Conservation (phyloP, 2,797 vertebrate species). For the Enteromius fasciolatus region DNA sequence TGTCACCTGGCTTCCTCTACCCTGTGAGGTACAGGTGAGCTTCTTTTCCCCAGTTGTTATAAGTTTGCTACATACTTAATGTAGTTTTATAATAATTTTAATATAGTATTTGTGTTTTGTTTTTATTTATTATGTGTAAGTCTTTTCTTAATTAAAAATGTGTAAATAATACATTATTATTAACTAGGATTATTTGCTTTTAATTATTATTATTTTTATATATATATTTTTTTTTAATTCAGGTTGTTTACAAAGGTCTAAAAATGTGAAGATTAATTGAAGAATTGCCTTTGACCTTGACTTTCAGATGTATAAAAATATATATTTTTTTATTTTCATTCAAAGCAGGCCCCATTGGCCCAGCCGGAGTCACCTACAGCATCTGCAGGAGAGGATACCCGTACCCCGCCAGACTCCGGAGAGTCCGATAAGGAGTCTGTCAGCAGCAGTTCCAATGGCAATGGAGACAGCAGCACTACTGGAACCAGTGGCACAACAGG, state of each 20-base stretch:
- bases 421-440: constrained; percentile 97
- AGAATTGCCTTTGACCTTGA: background rate
- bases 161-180: background rate
- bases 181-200: too few relatives aligned
- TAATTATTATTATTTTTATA: too few relatives aligned
- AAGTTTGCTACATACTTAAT: background rate
- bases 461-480: constrained; percentile 72
- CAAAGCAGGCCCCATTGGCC: constrained; percentile 87
- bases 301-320: too few relatives aligned
- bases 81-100: background rate
- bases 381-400: constrained; percentile 88
- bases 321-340: constrained; percentile 8
- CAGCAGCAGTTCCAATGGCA: constrained; percentile 92
- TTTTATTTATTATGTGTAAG: background rate
- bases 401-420: constrained; percentile 88
- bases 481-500: constrained; percentile 61
- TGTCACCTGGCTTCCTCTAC: constrained; percentile 88
- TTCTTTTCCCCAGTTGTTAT: background rate
- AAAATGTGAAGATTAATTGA: background rate
- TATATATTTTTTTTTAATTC: too few relatives aligned
- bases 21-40: constrained; percentile 86
- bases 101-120: background rate
- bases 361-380: constrained; percentile 95
- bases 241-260: too few relatives aligned
- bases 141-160: background rate